Evolutionary conservation across 1,140 invertebrate genomes (phyloP).

Genomic region (Neodiprion virginianus): DNA sequence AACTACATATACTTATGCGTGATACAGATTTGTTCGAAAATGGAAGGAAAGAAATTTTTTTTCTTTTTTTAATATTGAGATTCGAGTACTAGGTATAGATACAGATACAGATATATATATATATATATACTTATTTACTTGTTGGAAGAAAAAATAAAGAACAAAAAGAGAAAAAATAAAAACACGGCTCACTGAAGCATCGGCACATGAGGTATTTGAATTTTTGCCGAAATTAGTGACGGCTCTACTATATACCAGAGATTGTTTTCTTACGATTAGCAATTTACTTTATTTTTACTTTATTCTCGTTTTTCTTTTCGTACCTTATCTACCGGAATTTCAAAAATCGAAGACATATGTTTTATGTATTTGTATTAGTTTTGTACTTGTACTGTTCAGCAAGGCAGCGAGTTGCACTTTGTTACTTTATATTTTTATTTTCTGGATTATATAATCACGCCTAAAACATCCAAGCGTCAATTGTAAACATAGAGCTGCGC

Average conservation of each 20-base stretch:
- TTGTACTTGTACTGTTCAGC: constrained; percentile 65
- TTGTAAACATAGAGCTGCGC: too few species aligned
- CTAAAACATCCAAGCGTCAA: not conserved
- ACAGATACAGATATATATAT: too few species aligned
- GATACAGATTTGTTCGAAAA: not conserved
- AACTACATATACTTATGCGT: not conserved
- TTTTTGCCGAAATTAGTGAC: constrained; percentile 8
- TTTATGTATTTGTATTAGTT: constrained; percentile 62
- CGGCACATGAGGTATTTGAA: not conserved
- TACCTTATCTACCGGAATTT: constrained; percentile 59
- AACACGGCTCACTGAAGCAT: not conserved
- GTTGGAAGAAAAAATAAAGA: not conserved
- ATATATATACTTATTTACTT: not conserved
- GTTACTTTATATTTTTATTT: constrained; percentile 57
- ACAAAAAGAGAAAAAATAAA: not conserved
- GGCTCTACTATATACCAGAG: constrained; percentile 35
- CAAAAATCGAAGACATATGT: constrained; percentile 60
- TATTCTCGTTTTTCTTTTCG: constrained; percentile 36
- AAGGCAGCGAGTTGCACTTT: constrained; percentile 65
- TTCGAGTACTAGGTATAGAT: too few species aligned
- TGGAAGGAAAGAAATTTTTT: too few species aligned
- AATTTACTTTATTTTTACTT: constrained; percentile 20
- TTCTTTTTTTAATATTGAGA: too few species aligned
- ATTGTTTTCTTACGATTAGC: constrained; percentile 42
- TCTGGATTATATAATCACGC: not conserved